Conservation (phyloP, 92 coral and sea anemone species). For the Pocillopora meandrina region DNA sequence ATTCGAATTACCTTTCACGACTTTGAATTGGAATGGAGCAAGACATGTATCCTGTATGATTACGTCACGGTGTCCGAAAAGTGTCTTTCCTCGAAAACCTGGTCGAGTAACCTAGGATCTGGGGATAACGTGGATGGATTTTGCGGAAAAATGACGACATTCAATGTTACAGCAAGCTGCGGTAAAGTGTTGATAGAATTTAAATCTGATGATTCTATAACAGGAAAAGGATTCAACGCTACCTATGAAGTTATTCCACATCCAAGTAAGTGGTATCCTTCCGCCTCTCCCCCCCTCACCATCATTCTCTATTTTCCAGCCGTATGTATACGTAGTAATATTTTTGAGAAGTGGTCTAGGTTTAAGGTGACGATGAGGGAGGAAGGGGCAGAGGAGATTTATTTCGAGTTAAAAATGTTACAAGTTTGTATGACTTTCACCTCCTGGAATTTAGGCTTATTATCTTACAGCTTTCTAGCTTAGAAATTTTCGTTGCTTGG, state of each 20-base stretch:
- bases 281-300: too few relatives aligned
- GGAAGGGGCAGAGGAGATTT: too few relatives aligned
- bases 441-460: too few relatives aligned
- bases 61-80: conserved; percentile 63
- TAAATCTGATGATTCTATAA: conserved; percentile 74
- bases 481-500: too few relatives aligned
- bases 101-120: conserved; percentile 49
- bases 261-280: conserved; percentile 45
- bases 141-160: conserved; percentile 70
- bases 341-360: too few relatives aligned
- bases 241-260: conserved; percentile 62
- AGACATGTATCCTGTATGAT: conserved; percentile 79
- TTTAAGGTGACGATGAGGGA: too few relatives aligned
- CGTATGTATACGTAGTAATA: too few relatives aligned
- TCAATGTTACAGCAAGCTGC: conserved; percentile 74
- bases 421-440: too few relatives aligned
- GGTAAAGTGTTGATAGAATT: conserved; percentile 69
- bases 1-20: conserved; percentile 68
- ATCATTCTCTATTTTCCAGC: too few relatives aligned
- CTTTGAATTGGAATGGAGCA: conserved; percentile 84
- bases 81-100: conserved; percentile 56
- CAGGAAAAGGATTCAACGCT: conserved; percentile 81
- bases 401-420: too few relatives aligned
- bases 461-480: too few relatives aligned
- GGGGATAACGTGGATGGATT: conserved; percentile 39